Base-by-base conservation (phyloP, 1,140 invertebrate genomes). In the Cydia pomonella region DNA sequence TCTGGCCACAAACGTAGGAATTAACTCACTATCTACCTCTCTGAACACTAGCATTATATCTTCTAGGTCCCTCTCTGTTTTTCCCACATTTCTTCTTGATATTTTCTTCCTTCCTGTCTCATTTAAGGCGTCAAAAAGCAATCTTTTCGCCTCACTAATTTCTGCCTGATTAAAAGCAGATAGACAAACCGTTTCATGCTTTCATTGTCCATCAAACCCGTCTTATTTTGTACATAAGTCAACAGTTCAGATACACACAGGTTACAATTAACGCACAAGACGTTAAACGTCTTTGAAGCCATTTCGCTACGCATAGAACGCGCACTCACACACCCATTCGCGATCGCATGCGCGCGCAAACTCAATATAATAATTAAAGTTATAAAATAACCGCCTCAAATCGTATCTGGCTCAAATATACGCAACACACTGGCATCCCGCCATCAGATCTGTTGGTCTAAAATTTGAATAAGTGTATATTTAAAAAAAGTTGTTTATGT, bases 161-260 rank as follows among this genome's bases (percentile, higher is more conserved):
- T 69, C 64, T 69, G 23, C 29, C 27, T 69, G 21, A 23, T 29
- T 72, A 44, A 44, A 72, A 21, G 69, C 25, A 18, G 69, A 72
- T 18, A 44, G 29, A 18, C 69, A 72, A n/a, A 72, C 5, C 27
- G 16, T 21, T 25, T 44, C 18, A 72, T 16, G 18, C 69, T 72
- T 21, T 41, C 38, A 72, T 44, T 72, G 33, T 72, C 69, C 69
- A 72, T 72, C 3, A 72, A 29, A 21, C 44, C 69, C 3, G 38
- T 29, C 25, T 72, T 72, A 25, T 72, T 44, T 18, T 72, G 69
- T 6, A 72, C 18, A 18, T 72, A 72, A 6, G 69, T 44, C 23
- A 72, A 72, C 38, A 72, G 12, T 72, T 72, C 69, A 72, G 29
- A 72, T 18, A 72, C 25, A 16, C 38, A 29, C 5, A 72, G 21